These are phyloP conservation scores for Petrocephalus zakoni DNA, from an alignment of 2,113 vertebrate genomes.

Conservation along the genomic window DNA sequence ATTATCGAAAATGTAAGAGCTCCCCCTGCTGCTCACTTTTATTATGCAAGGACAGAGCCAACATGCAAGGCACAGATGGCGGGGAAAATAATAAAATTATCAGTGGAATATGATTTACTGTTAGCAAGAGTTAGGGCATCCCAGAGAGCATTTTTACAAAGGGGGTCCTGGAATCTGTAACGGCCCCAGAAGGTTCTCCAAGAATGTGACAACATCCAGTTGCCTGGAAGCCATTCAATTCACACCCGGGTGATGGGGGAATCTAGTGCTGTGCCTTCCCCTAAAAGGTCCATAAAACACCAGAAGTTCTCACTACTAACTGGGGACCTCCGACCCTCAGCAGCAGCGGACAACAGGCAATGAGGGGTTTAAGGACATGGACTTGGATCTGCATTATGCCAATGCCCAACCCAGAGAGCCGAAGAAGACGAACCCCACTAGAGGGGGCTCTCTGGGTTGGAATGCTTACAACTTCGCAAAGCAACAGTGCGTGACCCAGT, in stretches of 20 bases:
- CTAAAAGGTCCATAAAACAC: background rate
- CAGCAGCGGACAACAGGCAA: background rate
- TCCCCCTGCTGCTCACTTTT: conserved; percentile 9
- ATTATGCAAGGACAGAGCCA: background rate
- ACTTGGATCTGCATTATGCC: too few relatives aligned
- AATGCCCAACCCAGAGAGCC: too few relatives aligned
- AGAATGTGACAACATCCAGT: background rate
- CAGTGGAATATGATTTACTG: background rate
- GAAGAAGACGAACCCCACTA: background rate
- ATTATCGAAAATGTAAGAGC: background rate
- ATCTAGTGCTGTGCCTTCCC: background rate
- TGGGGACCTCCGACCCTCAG: background rate
- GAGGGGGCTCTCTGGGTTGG: background rate
- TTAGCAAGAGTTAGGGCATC: background rate
- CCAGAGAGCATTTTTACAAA: background rate
- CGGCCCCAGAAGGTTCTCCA: background rate
- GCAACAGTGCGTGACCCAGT: background rate
- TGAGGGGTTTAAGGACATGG: background rate
- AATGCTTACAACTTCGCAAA: background rate
- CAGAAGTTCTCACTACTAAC: background rate
- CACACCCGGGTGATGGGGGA: background rate
- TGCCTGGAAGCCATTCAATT: background rate
- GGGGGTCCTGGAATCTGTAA: background rate
- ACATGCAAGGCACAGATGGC: background rate
- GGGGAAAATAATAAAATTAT: background rate